Conservation (phyloP, 2,113 vertebrate genomes). For the Coturnix japonica region DNA sequence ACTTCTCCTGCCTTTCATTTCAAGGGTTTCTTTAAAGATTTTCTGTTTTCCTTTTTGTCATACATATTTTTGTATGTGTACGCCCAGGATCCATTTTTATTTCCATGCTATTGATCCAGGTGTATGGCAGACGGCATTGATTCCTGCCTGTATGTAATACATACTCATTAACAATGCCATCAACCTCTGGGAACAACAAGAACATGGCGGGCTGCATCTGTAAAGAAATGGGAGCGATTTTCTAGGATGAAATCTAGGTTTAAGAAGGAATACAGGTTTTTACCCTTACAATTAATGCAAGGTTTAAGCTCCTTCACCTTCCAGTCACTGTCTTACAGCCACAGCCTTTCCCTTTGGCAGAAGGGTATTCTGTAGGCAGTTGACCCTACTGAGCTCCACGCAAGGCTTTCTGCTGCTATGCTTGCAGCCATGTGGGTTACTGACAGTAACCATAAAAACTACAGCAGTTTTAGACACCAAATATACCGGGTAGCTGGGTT, state of each 20-base stretch:
- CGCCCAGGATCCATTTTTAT: slow-evolving; percentile 46
- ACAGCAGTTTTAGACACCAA: not conserved
- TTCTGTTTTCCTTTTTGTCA: slow-evolving; percentile 19
- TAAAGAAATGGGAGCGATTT: not conserved
- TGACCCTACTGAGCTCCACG: not conserved
- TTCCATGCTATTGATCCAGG: slow-evolving; percentile 40
- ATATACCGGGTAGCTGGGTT: not conserved
- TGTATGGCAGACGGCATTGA: slow-evolving; percentile 32
- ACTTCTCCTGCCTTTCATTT: slow-evolving; percentile 7
- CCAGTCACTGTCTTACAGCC: not conserved
- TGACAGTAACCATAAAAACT: slow-evolving; percentile 34
- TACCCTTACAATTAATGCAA: not conserved
- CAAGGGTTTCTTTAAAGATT: slow-evolving; percentile 37
- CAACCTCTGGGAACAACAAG: not conserved
- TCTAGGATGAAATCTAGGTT: not conserved
- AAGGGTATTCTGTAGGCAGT: not conserved
- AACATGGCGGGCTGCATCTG: not conserved
- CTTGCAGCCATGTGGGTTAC: slow-evolving; percentile 17
- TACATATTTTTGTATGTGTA: not conserved
- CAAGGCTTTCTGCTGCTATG: not conserved
- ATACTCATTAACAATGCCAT: slow-evolving; percentile 2
- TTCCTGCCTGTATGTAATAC: slow-evolving; percentile 30
- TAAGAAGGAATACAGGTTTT: not conserved
- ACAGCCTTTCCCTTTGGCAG: not conserved
- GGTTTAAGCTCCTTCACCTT: not conserved